Evolutionary conservation across 2,888 invertebrate genomes (phyloP).

Genomic region (Chrysotoxum bicinctum): DNA sequence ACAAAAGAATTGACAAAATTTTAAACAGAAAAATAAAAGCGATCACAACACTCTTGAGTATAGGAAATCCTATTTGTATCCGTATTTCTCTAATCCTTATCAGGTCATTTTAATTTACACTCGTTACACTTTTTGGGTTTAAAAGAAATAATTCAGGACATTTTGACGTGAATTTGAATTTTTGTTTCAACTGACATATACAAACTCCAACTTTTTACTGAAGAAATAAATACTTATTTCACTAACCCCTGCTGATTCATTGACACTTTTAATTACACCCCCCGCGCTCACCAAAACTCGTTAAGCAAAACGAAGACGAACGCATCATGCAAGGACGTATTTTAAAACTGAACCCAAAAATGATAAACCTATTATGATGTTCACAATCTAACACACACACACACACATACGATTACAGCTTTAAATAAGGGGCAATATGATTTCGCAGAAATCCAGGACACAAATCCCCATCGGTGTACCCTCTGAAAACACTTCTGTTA

Average conservation of each 20-base stretch:
- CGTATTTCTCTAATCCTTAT: slow-evolving; percentile 5
- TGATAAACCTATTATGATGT: slow-evolving; percentile 12
- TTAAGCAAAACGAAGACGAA: slow-evolving; percentile 43
- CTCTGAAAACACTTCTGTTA: slow-evolving; percentile 45
- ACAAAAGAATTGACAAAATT: background rate
- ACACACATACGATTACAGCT: background rate
- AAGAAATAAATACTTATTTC: background rate
- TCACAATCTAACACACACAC: slow-evolving; percentile 17
- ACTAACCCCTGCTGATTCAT: background rate
- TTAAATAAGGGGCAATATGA: slow-evolving; percentile 6
- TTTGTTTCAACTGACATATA: background rate
- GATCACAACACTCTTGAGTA: slow-evolving; percentile 46
- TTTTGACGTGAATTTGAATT: background rate
- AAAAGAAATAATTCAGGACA: background rate
- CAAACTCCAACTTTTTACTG: background rate
- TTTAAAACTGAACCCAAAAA: background rate
- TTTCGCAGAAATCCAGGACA: slow-evolving; percentile 46
- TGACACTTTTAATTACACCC: slow-evolving; percentile 11
- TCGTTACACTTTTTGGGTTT: background rate
- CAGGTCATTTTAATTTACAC: background rate
- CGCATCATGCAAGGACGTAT: slow-evolving; percentile 7
- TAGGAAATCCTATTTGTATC: slow-evolving; percentile 18
- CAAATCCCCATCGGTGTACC: slow-evolving; percentile 40
- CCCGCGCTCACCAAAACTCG: slow-evolving; percentile 27
- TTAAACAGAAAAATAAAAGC: background rate